Base-by-base conservation (phyloP, 1,140 invertebrate species). In the Drosophila neocordata region DNA sequence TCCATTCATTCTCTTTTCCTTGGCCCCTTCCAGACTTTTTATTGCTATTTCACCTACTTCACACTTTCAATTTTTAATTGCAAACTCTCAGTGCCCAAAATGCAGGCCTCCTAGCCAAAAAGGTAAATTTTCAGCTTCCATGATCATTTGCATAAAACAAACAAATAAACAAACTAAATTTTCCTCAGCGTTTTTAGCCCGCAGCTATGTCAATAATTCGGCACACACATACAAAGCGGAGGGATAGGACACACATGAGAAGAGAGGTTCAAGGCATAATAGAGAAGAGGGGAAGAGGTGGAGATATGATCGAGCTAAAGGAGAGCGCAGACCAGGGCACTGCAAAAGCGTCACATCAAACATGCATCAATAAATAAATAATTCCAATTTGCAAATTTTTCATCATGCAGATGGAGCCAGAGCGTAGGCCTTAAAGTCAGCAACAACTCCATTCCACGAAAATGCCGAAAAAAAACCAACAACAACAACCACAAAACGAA, bases 331-430 rank as follows among this genome's bases (percentile, higher is more conserved):
- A 15, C 38, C 60, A 52, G 53, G 53, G 60, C 61, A 4, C 24
- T 22, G 24, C 66, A 71, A 88, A 82, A 88, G 75, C 83, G 83
- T 83, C 79, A 88, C 76, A 88, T 83, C 79, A 88, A 89, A 83
- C 79, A 88, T 83, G 79, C 83, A 88, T 87, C 83, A 88, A 87
- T 87, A 88, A 82, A 81, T 81, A 80, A 69, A 72, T 80, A 80
- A 76, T 87, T 79, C 72, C 83, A 87, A 87, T 88, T 87, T 88
- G 83, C 83, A 87, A 87, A 87, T 87, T 82, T 88, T 82, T 78
- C 75, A 77, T 60, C 69, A 74, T 56, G 65, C 60, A 60, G 73
- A 64, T 62, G 59, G 58, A 7, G 18, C 37, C 44, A 48, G 12
- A 69, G 69, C 69, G 69, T 73, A 72, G 75, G 69, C 76, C 59